These are phyloP conservation scores for Mirza zaza DNA, from an alignment of 2,113 vertebrate species.

Conservation along the genomic window DNA sequence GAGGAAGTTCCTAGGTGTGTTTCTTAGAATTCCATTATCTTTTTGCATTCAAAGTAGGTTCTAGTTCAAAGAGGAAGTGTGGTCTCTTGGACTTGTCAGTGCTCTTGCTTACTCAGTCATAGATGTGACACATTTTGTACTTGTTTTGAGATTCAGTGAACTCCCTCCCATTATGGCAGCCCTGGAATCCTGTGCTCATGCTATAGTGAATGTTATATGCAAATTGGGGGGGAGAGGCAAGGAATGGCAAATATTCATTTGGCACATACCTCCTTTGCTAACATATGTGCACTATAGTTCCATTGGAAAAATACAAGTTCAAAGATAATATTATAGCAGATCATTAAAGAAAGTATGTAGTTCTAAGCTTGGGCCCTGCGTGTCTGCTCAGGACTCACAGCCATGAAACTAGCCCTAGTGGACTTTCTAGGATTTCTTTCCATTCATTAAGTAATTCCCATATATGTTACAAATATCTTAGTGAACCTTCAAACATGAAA, in stretches of 20 bases:
- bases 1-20: not conserved
- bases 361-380: not conserved
- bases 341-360: not conserved
- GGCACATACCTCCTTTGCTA: not conserved
- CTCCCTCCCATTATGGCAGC: not conserved
- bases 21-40: not conserved
- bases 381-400: not conserved
- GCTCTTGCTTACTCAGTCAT: not conserved
- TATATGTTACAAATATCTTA: not conserved
- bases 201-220: too few species aligned
- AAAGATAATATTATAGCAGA: not conserved
- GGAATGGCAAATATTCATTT: rapidly evolving
- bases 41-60: not conserved
- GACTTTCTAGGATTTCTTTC: not conserved
- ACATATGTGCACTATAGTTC: rapidly evolving
- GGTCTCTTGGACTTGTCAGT: not conserved
- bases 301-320: not conserved
- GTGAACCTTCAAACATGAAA: not conserved
- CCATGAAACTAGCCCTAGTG: not conserved
- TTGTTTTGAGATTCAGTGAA: not conserved
- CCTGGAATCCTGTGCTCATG: not conserved
- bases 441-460: not conserved
- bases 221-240: not conserved
- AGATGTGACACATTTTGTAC: not conserved
- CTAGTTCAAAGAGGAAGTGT: not conserved